Base-by-base conservation (phyloP, 1,140 invertebrate species). In the Hormaphis cornu region DNA sequence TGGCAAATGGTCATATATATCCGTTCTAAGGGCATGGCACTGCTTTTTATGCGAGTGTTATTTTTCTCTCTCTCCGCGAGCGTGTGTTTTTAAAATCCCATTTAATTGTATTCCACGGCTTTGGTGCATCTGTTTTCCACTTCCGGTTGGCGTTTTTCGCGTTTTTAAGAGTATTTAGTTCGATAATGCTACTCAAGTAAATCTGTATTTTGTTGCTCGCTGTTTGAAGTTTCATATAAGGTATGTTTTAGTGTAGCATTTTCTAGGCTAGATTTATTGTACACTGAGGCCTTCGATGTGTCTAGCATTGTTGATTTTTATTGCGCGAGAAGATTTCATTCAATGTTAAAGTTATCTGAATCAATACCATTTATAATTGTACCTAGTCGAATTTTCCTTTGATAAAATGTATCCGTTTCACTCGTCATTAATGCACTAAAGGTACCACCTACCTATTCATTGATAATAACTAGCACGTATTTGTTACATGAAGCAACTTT, bases 11-110 rank as follows among this genome's bases (percentile, higher is more conserved):
- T 66, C 61, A 66, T 48, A 66, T 66, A 66, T 66, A 66, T 66
- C 61, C 61, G 61, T 66, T 66, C 61, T 66, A 66, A 66, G 61
- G 61, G 61, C 61, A 66, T 66, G 61, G 61, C 61, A 66, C 61
- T 66, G 61, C 61, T 66, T 46, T 66, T 48, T 48, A 58, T 53
- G 30, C 24, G 35, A 33, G 61, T 33, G 28, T 66, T 50, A 50
- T 66, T 50, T 66, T 66, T 48, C 44, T 66, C 40, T 46, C 40
- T 66, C 44, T 48, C 40, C 50, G 28, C 33, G 61, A 66, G 40
- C 44, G 44, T 66, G 16, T 40, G 58, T 63, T 63, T 58, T 63
- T 46, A 63, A 63, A 46, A 63, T 46, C 58, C 24, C 46, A 44
- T 63, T 63, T 44, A 63, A 63, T 63, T 9, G 24, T 63, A 44